phyloP scores from a whole-genome alignment of 1,140 invertebrate genomes.

The Trachymyrmex septentrionalis region DNA sequence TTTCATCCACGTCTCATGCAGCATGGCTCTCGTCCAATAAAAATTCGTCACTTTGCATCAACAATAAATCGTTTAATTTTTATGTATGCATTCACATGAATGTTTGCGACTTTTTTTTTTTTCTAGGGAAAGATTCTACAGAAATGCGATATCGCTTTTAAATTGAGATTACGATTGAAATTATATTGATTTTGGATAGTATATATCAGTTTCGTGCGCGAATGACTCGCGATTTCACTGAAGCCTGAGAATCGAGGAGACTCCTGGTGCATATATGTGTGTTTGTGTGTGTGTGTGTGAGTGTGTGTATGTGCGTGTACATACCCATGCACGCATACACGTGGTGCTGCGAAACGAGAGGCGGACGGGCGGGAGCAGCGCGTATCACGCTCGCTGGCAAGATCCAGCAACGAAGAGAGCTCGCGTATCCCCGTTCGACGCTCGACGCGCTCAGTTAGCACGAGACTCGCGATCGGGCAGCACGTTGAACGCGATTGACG shows the following conservation, averaged over 20 bases:
- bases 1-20: not conserved
- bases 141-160: too few relatives aligned
- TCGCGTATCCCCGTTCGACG: slow-evolving; percentile 74
- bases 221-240: not conserved
- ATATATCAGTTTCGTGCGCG: slow-evolving; percentile 2
- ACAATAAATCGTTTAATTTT: not conserved
- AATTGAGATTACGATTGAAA: too few relatives aligned
- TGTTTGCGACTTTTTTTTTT: not conserved
- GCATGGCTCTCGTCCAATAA: slow-evolving; percentile 30
- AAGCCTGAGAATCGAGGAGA: slow-evolving; percentile 9
- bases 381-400: slow-evolving; percentile 66
- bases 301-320: not conserved
- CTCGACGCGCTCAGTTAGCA: slow-evolving; percentile 82
- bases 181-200: not conserved
- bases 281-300: not conserved
- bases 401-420: slow-evolving; percentile 77
- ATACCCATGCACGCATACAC: slow-evolving; percentile 5
- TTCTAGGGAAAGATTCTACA: not conserved
- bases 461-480: slow-evolving; percentile 84
- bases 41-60: not conserved
- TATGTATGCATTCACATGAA: not conserved
- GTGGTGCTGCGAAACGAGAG: not conserved
- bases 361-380: slow-evolving; percentile 27
- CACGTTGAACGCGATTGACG: slow-evolving; percentile 62
- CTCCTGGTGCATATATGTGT: not conserved